A percentile compares a stretch with the other conserved stretches of the same genome.
phyloP scores from a whole-genome alignment of 1,140 invertebrate species.

The Drosophila melanica region DNA sequence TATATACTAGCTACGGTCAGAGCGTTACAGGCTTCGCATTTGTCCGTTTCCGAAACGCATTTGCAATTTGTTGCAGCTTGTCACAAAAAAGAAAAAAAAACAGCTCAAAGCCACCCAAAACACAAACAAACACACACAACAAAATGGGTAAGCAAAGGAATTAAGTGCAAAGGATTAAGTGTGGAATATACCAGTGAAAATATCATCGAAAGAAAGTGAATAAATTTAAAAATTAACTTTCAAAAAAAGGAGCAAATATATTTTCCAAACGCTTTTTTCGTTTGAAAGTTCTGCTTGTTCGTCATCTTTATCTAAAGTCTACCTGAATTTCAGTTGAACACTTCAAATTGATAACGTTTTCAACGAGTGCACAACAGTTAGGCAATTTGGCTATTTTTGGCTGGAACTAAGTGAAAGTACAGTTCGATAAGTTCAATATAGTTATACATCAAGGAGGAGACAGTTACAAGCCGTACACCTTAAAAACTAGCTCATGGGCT shows the following conservation, averaged over 20 bases:
- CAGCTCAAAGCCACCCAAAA: not conserved
- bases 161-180: not conserved
- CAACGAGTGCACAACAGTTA: not conserved
- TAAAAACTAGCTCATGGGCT: conserved; percentile 24
- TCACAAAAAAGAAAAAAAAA: not conserved
- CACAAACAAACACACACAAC: conserved; percentile 6
- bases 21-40: not conserved
- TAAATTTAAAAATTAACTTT: no score
- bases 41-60: no score
- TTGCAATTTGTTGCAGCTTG: not conserved
- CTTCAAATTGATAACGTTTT: not conserved
- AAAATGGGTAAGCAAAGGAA: conserved; percentile 36
- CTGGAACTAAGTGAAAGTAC: not conserved
- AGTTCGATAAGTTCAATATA: conserved; percentile 5
- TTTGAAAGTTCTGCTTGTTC: no score
- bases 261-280: no score
- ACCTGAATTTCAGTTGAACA: not conserved
- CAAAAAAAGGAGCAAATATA: not conserved
- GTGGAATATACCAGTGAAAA: conserved; percentile 17
- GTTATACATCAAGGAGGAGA: conserved; percentile 17
- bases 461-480: conserved; percentile 13
- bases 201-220: not conserved
- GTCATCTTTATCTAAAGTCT: not conserved
- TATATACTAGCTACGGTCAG: conserved; percentile 12
- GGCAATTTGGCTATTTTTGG: conserved; percentile 23